phyloP scores from a whole-genome alignment of 2,888 invertebrate genomes.

The Andrena bicolor region DNA sequence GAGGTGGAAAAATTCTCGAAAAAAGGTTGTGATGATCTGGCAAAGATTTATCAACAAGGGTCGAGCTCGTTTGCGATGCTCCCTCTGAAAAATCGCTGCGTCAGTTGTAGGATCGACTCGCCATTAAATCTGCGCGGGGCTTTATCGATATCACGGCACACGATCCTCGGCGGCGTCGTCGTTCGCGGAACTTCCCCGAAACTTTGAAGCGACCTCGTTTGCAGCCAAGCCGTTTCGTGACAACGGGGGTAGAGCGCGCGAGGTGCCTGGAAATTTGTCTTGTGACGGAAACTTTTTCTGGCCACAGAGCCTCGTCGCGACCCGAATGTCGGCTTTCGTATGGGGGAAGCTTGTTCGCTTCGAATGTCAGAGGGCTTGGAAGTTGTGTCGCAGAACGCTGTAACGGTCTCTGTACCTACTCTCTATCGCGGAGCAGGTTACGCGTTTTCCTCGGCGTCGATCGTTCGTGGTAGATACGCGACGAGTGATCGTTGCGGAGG shows the following conservation, averaged over 20 bases:
- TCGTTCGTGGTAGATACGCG: constrained; percentile 6
- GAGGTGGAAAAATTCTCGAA: too few relatives aligned
- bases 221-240: constrained; percentile 23
- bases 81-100: background rate
- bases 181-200: constrained; percentile 20
- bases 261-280: constrained; percentile 42
- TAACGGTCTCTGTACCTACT: constrained; percentile 2
- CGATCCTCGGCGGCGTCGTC: constrained; percentile 29
- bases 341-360: background rate
- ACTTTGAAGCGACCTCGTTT: constrained; percentile 41
- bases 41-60: background rate
- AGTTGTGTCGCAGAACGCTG: constrained; percentile 10
- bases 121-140: constrained; percentile 4
- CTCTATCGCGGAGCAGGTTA: background rate
- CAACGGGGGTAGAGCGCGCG: constrained; percentile 8
- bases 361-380: constrained; percentile 9
- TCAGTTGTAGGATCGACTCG: background rate
- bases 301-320: constrained; percentile 11
- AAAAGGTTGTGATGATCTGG: background rate
- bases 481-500: constrained; percentile 76
- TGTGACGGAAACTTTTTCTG: constrained; percentile 43
- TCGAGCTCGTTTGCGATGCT: background rate
- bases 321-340: constrained; percentile 20
- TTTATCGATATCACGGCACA: constrained; percentile 34
- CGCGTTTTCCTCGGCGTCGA: constrained; percentile 27